Evolutionary conservation across 2,113 vertebrate species (phyloP).

Genomic region (Phylloscopus trochiloides): DNA sequence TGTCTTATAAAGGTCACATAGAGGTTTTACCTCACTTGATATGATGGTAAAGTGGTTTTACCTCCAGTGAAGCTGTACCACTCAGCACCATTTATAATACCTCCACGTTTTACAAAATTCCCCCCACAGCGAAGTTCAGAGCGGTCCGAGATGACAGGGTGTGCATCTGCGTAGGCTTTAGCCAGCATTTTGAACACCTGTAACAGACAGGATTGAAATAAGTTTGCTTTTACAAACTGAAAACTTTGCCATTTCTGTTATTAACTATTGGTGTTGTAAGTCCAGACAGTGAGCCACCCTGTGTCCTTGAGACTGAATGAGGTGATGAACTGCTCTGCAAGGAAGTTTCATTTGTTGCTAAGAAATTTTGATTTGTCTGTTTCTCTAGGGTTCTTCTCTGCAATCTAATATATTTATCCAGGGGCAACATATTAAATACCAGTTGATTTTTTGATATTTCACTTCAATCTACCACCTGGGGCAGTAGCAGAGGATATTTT

Average conservation of each 20-base stretch:
- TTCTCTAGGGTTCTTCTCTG: not conserved
- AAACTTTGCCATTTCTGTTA: not conserved
- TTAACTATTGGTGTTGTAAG: not conserved
- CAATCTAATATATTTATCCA: not conserved
- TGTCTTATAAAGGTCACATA: not conserved
- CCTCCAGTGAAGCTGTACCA: slow-evolving; percentile 99
- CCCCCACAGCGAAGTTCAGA: slow-evolving; percentile 89
- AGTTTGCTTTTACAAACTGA: not conserved
- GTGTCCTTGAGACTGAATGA: rapidly evolving
- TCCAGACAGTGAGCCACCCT: not conserved
- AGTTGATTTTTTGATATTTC: not conserved
- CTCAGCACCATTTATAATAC: slow-evolving; percentile 92
- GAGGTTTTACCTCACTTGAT: slow-evolving; percentile 58
- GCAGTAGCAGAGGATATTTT: not conserved
- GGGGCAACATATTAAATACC: not conserved
- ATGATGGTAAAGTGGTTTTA: slow-evolving; percentile 69
- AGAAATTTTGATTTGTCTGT: not conserved
- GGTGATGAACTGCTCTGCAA: not conserved
- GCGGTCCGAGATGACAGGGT: slow-evolving; percentile 87
- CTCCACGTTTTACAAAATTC: slow-evolving; percentile 82
- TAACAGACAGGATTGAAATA: not conserved
- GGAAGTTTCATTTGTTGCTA: not conserved
- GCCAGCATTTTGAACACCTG: slow-evolving; percentile 90
- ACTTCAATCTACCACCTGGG: not conserved
- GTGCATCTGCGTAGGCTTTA: slow-evolving; percentile 86